A percentile compares a stretch with the other conserved stretches of the same genome.
phyloP scores from a whole-genome alignment of 2,113 vertebrate genomes.

The Ceyx melanurus region DNA sequence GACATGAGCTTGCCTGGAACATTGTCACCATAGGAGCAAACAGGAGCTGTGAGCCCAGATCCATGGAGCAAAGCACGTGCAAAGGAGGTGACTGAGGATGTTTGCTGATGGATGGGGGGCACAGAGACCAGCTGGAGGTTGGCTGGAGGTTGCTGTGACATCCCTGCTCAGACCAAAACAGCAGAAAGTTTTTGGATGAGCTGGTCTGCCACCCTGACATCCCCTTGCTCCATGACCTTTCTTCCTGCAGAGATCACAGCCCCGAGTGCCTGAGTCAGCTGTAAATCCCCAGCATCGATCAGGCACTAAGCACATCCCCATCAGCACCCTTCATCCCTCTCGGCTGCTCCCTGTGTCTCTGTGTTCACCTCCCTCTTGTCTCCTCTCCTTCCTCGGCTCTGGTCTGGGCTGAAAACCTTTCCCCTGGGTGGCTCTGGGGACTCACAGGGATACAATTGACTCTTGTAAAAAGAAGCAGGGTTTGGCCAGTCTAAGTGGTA shows the following conservation, averaged over 20 bases:
- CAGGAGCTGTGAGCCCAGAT: rapidly evolving
- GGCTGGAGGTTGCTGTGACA: background rate
- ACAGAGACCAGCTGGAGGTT: background rate
- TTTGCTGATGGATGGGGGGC: background rate
- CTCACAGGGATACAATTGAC: background rate
- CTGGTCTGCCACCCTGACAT: rapidly evolving
- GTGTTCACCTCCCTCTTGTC: background rate
- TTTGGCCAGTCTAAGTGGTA: background rate
- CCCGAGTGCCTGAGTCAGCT: constrained; percentile 36
- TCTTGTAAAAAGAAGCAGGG: rapidly evolving
- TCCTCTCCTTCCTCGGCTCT: background rate
- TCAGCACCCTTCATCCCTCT: background rate
- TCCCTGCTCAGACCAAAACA: rapidly evolving
- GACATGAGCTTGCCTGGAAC: background rate
- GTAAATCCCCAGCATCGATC: constrained; percentile 6
- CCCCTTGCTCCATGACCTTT: background rate
- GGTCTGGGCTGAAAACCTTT: rapidly evolving
- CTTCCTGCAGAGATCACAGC: background rate
- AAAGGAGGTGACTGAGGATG: rapidly evolving
- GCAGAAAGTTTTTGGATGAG: background rate
- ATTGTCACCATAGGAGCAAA: background rate
- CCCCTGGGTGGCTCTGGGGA: background rate
- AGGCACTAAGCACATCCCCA: background rate
- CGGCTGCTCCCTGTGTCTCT: background rate
- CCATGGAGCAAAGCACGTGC: rapidly evolving